Evolutionary conservation across 2,888 invertebrate genomes (phyloP).

Genomic region (Caenorhabditis sp.): DNA sequence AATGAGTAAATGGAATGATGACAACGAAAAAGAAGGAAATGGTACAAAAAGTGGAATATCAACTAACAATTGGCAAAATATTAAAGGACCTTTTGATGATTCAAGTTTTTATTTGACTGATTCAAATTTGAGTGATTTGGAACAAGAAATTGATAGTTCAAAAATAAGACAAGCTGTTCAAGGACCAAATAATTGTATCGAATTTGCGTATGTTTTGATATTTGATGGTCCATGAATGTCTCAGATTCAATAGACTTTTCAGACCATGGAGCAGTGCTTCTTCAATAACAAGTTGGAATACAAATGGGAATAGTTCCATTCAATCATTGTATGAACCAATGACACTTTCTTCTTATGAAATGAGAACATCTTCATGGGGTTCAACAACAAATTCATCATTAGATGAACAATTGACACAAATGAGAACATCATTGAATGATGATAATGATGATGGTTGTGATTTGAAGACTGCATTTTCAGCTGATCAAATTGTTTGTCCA

Average conservation of each 20-base stretch:
- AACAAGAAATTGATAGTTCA: neutral
- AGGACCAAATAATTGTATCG: neutral
- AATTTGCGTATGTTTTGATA: neutral
- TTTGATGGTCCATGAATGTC: neutral
- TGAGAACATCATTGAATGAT: no score
- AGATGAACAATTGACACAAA: no score
- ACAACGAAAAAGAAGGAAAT: no score
- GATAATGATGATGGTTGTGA: neutral
- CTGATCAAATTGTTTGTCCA: neutral
- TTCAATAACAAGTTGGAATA: neutral
- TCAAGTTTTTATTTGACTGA: neutral
- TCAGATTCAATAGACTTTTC: neutral
- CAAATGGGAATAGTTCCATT: neutral
- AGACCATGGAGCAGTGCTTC: neutral
- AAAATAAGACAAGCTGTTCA: neutral
- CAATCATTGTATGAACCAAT: neutral
- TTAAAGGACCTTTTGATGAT: neutral
- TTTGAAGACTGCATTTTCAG: neutral
- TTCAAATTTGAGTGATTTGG: neutral
- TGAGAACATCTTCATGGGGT: neutral
- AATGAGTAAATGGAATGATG: neutral
- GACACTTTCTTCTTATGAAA: neutral
- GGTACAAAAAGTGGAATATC: neutral
- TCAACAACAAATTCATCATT: neutral
- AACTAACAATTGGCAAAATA: neutral